Base-by-base conservation (phyloP, 2,797 vertebrate genomes). In the Pyrocephalus nanus region DNA sequence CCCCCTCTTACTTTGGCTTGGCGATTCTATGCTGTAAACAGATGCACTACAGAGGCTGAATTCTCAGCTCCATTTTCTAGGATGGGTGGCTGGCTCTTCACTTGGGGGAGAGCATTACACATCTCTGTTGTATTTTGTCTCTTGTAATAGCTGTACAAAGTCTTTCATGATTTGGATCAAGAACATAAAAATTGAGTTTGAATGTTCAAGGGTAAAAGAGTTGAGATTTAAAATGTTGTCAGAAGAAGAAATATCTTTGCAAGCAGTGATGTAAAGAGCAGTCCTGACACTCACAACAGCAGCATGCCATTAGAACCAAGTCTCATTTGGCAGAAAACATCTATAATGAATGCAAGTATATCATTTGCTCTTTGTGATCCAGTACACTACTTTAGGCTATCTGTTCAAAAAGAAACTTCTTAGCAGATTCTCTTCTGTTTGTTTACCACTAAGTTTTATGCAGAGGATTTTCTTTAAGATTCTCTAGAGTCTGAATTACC, bases 311-410 rank as follows among this genome's bases (percentile, higher is more conserved):
- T 74, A 96, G 73, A 96, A 85, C 48, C 34, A 72, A 92, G 74
- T 72, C 69, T 77, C 73, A 64, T 55, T 82, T 76, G 76, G 54
- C 88, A 87, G 79, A 84, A 85, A 93, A 65, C 53, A 55, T 72
- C 64, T 64, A 51, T 90, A 93, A 95, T 64, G 40, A 91, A 94
- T 74, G 21, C 60, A 93, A 88, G 66, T 72, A 13, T 66, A 82
- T 53, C 65, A 87, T 45, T 65, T 5, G 17, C 9, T 87, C n/a
- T 91, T 66, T 73, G 51, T 93, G 58, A 94, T 77, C 48, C 42
- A 86, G 61, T 54, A 93, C 38, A 23, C 45, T 95, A 51, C 72
- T 89, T 84, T 34, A 83, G 69, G 30, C 47, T 78, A 72, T 58
- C 45, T 64, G 19, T 57, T 92, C 55, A 78, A 65, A 82, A 89